Evolutionary conservation across 2,888 invertebrate species (phyloP), one percentile per base, ranked within the genome.

Genomic region (Metalampra italica): DNA sequence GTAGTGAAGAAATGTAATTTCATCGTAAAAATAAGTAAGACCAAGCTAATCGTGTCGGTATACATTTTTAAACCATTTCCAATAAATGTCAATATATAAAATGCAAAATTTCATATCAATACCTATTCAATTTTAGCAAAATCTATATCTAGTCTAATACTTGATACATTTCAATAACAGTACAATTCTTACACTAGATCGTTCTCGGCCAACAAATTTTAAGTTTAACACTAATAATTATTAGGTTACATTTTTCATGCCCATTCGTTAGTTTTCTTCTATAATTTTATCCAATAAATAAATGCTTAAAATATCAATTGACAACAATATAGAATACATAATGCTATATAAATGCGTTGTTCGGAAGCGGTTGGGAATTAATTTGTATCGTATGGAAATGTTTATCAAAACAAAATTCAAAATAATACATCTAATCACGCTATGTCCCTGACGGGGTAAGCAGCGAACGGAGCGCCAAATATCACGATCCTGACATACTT

Each of bases 81-180:
- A 39, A 39, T 39, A 39, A 39, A 39, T 39, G 13, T 39, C 8
- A 39, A 13, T 39, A 42, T 45, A 49, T 48, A 58, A 52, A 50
- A 53, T 50, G 45, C 51, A 48, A 47, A 32, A 41, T 47, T 46
- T 40, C 30, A 38, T 43, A 47, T 43, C 34, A 56, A 57, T 64
- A 57, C 65, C 66, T 29, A 55, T n/a, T n/a, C n/a, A 60, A 66
- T 56, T 66, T 68, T 66, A 67, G 66, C 68, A 68, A 70, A 70
- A 67, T 64, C 68, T 67, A 69, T 59, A 7, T 39, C 52, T 52
- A 49, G 34, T 53, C 54, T 47, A 55, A 59, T 62, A 60, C 51
- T 53, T 55, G 56, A 59, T 62, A 60, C 51, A 54, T 55, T 57
- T 55, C 55, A 57, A 54, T 60, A 58, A 55, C 51, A 52, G 37